These are phyloP conservation scores for Chelonus insularis DNA, from an alignment of 1,140 invertebrate species.

Conservation along the genomic window DNA sequence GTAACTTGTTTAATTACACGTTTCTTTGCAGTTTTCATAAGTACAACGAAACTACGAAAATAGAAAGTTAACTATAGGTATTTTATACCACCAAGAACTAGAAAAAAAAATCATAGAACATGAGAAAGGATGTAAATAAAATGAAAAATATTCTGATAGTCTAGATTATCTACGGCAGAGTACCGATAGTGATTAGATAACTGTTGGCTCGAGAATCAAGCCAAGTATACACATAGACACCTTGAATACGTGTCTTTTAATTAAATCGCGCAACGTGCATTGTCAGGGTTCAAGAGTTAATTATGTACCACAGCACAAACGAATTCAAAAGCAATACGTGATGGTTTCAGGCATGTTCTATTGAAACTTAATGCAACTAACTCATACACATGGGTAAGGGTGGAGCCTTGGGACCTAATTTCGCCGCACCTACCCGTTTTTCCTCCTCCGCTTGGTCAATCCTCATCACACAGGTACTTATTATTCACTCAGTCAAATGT, in stretches of 20 bases:
- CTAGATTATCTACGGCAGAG: slow-evolving; percentile 13
- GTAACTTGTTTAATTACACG: background rate
- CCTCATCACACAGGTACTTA: slow-evolving; percentile 14
- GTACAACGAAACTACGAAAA: background rate
- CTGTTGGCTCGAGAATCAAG: background rate
- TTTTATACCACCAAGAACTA: background rate
- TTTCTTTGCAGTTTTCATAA: background rate
- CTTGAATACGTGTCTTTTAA: slow-evolving; percentile 23
- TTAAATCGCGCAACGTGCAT: slow-evolving; percentile 25
- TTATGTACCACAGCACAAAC: slow-evolving; percentile 13
- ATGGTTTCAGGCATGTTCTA: slow-evolving; percentile 7
- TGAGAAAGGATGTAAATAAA: slow-evolving; percentile 25
- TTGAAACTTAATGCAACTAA: background rate
- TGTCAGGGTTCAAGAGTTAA: slow-evolving; percentile 18
- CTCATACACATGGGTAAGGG: slow-evolving; percentile 2
- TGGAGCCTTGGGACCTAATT: slow-evolving; percentile 29
- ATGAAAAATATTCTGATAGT: slow-evolving; percentile 14
- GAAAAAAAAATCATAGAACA: slow-evolving; percentile 12
- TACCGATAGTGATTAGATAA: slow-evolving; percentile 19
- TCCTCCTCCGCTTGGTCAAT: slow-evolving; percentile 18
- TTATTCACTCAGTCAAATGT: slow-evolving; percentile 26
- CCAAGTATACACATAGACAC: background rate
- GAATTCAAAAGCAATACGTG: slow-evolving; percentile 14
- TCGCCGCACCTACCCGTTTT: slow-evolving; percentile 25
- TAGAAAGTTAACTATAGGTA: slow-evolving; percentile 18